These are phyloP conservation scores for Helicorthomorpha holstii DNA, from an alignment of 1,140 invertebrate genomes.

Conservation along the genomic window DNA sequence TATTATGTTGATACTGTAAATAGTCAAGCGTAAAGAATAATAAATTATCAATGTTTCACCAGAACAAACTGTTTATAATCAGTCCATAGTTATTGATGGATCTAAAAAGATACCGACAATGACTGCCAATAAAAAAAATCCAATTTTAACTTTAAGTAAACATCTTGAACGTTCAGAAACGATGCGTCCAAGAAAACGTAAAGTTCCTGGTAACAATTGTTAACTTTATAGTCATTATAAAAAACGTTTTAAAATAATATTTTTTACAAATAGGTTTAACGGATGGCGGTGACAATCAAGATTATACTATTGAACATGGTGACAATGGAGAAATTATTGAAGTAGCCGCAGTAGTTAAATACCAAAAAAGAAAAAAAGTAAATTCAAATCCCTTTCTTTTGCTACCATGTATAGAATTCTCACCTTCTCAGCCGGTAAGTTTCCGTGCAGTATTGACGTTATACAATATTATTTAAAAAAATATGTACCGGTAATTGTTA, in stretches of 20 bases:
- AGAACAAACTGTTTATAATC: constrained; percentile 1
- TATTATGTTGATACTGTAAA: constrained; percentile 6
- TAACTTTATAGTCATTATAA: too few relatives aligned
- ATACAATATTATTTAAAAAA: background rate
- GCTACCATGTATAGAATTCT: constrained; percentile 20
- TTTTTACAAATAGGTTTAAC: background rate
- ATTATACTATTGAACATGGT: constrained; percentile 41
- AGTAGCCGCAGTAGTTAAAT: constrained; percentile 24
- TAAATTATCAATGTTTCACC: background rate
- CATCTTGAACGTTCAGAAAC: background rate
- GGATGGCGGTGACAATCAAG: constrained; percentile 27
- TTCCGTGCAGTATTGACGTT: background rate
- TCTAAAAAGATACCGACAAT: too few relatives aligned
- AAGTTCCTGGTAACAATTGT: background rate
- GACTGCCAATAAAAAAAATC: background rate
- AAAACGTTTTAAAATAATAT: background rate
- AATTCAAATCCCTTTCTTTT: constrained; percentile 22
- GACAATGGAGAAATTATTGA: constrained; percentile 33
- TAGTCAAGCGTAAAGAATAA: background rate
- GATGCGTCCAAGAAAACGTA: background rate
- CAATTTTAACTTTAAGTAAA: background rate
- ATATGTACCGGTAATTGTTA: constrained; percentile 16
- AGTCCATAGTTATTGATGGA: too few relatives aligned
- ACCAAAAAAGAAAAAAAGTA: background rate
- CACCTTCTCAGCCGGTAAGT: constrained; percentile 7